Percentiles rank a stretch among this genome's conserved stretches.
These are phyloP conservation scores for Trinectes maculatus DNA, from an alignment of 2,113 vertebrate genomes.

Conservation along the genomic window DNA sequence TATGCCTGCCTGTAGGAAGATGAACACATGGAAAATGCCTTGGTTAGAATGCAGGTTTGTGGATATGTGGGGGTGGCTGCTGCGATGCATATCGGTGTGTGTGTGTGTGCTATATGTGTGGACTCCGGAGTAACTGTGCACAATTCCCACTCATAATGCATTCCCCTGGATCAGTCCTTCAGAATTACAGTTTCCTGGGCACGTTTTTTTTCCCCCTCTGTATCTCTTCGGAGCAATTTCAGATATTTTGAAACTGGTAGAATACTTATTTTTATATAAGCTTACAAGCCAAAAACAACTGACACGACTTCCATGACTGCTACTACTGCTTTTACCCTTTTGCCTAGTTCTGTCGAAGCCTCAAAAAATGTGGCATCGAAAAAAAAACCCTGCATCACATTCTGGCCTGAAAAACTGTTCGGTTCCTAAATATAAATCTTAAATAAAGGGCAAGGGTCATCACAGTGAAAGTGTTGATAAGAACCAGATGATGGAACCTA, in stretches of 20 bases:
- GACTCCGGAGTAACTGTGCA: conserved; percentile 29
- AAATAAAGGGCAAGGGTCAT: no score
- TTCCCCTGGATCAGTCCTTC: conserved; percentile 25
- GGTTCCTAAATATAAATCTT: no score
- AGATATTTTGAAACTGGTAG: conserved; percentile 15
- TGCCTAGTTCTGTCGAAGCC: conserved; percentile 3
- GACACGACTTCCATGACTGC: conserved; percentile 5
- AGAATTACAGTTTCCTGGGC: conserved; percentile 36
- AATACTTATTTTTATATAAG: conserved; percentile 9
- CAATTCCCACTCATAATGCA: conserved; percentile 27
- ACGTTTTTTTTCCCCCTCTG: conserved; percentile 17
- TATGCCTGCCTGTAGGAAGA: conserved; percentile 47
- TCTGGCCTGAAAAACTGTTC: no score
- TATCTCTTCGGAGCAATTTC: conserved; percentile 24
- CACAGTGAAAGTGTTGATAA: conserved; percentile 52
- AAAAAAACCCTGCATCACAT: neutral
- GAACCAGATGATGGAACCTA: conserved; percentile 66
- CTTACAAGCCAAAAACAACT: conserved; percentile 6
- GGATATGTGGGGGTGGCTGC: conserved; percentile 38
- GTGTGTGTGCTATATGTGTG: conserved; percentile 29
- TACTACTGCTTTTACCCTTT: conserved; percentile 2
- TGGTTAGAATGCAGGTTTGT: conserved; percentile 62
- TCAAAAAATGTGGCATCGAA: neutral
- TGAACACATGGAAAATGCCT: conserved; percentile 77
- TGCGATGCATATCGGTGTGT: conserved; percentile 2